Evolutionary conservation across 2,797 vertebrate species (phyloP).

Genomic region (Clarias fuscus): DNA sequence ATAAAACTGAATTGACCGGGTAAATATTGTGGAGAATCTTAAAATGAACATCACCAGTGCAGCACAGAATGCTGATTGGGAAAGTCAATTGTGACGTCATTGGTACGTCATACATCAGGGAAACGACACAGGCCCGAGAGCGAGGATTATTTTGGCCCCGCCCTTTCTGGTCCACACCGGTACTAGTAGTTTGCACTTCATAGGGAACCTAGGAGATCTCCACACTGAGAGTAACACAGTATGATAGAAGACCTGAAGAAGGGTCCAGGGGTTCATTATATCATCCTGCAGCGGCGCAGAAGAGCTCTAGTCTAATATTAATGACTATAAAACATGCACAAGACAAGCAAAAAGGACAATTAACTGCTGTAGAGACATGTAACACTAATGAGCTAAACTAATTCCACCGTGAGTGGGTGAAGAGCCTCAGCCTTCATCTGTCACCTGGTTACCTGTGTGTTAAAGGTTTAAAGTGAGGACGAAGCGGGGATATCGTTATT

Average conservation of each 20-base stretch:
- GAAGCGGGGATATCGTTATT: neutral
- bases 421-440: neutral
- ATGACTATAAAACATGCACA: too few species aligned
- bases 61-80: too few species aligned
- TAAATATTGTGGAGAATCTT: too few species aligned
- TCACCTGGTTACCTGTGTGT: neutral
- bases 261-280: neutral
- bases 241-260: neutral
- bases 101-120: too few species aligned
- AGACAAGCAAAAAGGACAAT: too few species aligned
- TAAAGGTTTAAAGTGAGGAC: neutral
- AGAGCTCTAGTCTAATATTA: neutral
- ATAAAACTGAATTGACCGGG: too few species aligned
- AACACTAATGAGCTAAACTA: neutral
- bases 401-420: neutral
- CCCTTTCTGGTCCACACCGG: too few species aligned
- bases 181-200: neutral
- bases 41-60: too few species aligned
- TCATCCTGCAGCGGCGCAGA: neutral
- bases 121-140: too few species aligned
- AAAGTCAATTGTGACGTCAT: too few species aligned
- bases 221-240: too few species aligned
- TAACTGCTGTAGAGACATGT: neutral
- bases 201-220: neutral
- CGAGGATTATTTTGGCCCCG: too few species aligned